Evolutionary conservation across 1,140 invertebrate genomes (phyloP).

Genomic region (Macrocentrus cingulum): DNA sequence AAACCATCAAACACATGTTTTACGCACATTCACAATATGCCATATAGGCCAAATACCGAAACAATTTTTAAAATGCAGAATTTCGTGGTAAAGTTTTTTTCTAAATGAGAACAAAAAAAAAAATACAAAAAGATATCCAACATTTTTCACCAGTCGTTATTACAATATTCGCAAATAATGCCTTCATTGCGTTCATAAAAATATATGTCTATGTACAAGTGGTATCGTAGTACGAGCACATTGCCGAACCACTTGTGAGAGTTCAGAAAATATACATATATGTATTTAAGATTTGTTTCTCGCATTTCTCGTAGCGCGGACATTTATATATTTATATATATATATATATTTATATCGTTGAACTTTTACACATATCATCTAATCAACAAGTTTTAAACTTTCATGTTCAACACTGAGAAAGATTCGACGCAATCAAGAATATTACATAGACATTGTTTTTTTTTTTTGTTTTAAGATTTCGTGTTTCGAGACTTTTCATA

Average conservation of each 20-base stretch:
- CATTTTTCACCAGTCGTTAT: slow-evolving; percentile 36
- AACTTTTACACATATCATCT: slow-evolving; percentile 39
- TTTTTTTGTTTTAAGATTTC: slow-evolving; percentile 30
- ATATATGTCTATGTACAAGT: slow-evolving; percentile 44
- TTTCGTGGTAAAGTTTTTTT: too few relatives aligned
- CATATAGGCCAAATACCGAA: too few relatives aligned
- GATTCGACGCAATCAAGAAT: slow-evolving; percentile 54
- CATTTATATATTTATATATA: slow-evolving; percentile 15
- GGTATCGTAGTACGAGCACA: slow-evolving; percentile 20
- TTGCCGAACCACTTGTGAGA: slow-evolving; percentile 20
- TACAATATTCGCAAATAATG: slow-evolving; percentile 53
- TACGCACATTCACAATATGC: too few relatives aligned
- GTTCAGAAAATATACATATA: slow-evolving; percentile 24
- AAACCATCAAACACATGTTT: too few relatives aligned
- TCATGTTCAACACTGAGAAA: slow-evolving; percentile 59
- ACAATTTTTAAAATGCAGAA: too few relatives aligned
- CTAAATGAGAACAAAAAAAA: slow-evolving; percentile 14
- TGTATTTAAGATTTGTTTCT: slow-evolving; percentile 8
- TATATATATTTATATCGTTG: slow-evolving; percentile 10
- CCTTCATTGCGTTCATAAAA: slow-evolving; percentile 58
- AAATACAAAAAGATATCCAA: slow-evolving; percentile 1
- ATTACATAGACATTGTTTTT: slow-evolving; percentile 28
- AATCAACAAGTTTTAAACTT: slow-evolving; percentile 59
- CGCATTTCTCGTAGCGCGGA: slow-evolving; percentile 11
- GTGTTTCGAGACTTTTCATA: slow-evolving; percentile 29